Evolutionary conservation across 2,113 vertebrate genomes (phyloP).

Genomic region (Thryonomys swinderianus): DNA sequence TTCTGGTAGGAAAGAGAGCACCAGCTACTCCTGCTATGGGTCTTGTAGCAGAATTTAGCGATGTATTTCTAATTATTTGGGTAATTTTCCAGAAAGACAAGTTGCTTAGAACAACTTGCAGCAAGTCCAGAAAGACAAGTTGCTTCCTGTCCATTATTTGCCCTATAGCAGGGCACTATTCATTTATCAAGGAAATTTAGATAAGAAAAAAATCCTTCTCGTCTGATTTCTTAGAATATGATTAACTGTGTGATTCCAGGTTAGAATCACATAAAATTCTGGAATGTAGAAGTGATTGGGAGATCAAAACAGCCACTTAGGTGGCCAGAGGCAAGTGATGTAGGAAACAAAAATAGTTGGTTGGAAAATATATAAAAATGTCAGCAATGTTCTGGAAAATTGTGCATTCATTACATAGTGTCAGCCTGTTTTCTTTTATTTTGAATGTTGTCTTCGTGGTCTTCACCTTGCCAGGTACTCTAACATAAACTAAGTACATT

Average conservation of each 20-base stretch:
- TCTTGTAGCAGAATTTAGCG: not conserved
- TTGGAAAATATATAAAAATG: not conserved
- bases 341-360: not conserved
- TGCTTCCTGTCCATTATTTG: not conserved
- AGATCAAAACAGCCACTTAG: not conserved
- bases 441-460: not conserved
- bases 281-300: not conserved
- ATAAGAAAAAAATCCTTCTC: not conserved
- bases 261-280: slow-evolving; percentile 16
- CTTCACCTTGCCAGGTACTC: not conserved
- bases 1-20: not conserved
- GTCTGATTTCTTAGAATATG: not conserved
- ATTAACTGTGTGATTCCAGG: not conserved
- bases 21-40: not conserved
- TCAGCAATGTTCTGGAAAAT: not conserved
- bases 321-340: not conserved
- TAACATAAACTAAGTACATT: not conserved
- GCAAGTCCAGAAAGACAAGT: slow-evolving; percentile 25
- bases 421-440: not conserved
- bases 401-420: not conserved
- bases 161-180: not conserved
- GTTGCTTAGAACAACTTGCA: not conserved
- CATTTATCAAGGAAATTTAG: not conserved
- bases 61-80: slow-evolving; percentile 26
- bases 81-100: slow-evolving; percentile 50